Percentiles rank a stretch among this genome's conserved stretches.
Conservation (phyloP, 2,888 invertebrate species). For the Marasmarcha lunaedactyla region DNA sequence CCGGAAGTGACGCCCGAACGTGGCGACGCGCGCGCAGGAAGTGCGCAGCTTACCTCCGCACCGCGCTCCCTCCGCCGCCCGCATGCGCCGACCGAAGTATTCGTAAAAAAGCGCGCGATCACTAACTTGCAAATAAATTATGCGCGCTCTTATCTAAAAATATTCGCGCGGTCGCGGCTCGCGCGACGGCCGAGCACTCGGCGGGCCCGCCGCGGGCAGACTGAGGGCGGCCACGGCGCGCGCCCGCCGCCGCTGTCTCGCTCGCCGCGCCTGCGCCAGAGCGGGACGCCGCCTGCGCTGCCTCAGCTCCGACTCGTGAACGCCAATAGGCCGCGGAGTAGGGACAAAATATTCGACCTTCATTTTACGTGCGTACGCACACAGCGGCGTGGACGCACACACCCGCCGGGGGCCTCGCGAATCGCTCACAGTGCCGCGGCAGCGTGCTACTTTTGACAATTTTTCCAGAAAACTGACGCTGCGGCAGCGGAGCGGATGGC, state of each 20-base stretch:
- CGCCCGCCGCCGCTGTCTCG: constrained; percentile 61
- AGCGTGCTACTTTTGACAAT: constrained; percentile 64
- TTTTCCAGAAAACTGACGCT: constrained; percentile 68
- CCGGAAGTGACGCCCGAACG: constrained; percentile 67
- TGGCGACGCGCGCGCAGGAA: constrained; percentile 69
- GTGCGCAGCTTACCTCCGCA: constrained; percentile 69
- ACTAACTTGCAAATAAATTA: constrained; percentile 65
- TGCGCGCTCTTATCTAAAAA: constrained; percentile 68
- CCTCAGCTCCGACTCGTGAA: constrained; percentile 65
- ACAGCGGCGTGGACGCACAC: constrained; percentile 36
- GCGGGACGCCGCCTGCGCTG: constrained; percentile 57
- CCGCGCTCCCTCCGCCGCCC: constrained; percentile 50
- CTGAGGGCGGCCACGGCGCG: constrained; percentile 66
- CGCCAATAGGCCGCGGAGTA: constrained; percentile 69
- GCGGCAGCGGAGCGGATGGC: no score
- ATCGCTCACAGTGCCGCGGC: constrained; percentile 34
- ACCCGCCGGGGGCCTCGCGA: constrained; percentile 40
- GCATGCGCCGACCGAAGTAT: constrained; percentile 48
- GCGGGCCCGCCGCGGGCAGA: constrained; percentile 67
- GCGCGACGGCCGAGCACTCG: no score
- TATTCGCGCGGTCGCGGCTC: constrained; percentile 52
- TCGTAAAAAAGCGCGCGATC: constrained; percentile 60
- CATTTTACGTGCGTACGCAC: constrained; percentile 40
- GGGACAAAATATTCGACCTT: constrained; percentile 70
- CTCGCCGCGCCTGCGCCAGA: constrained; percentile 32